Evolutionary conservation across 2,797 vertebrate species (phyloP), one percentile per base, ranked within the genome.

Genomic region (Manis javanica): DNA sequence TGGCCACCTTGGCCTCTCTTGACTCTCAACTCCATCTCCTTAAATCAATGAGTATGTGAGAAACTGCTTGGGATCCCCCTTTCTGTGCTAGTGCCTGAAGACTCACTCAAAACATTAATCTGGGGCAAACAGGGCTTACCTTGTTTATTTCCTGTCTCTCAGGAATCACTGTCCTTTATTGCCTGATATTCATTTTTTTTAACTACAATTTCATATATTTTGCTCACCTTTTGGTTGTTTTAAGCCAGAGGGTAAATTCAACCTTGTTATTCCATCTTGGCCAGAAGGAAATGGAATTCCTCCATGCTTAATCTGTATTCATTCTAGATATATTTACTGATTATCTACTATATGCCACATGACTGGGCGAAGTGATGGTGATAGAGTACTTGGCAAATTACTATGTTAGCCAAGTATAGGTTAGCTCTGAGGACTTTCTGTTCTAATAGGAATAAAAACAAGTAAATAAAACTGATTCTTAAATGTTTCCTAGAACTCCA

Each of bases 361-460:
- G 42, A 46, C 69, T 88, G 72, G 51, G 49, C 34, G 66, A n/a
- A 49, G 53, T 64, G 53, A 90, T 21, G 53, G 53, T 39, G 14
- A 64, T 8, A 68, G 3, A 82, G 21, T 53, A 69, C n/a, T 34
- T 11, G 46, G 46, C 46, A 46, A 46, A 46, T 11, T 46, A 46
- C 46, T 46, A 46, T 46, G 46, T 46, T 46, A 42, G n/a, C 24
- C 69, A 86, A 90, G 26, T 42, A 18, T 3, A 84, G 46, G 31
- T 61, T 84, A 24, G 49, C 29, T 74, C 55, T 4, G 82, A 90
- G 81, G 5, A 39, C 46, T 46, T 78, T 83, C 34, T 49, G 18
- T 85, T 75, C 61, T 77, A 92, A 82, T 8, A 51, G 69, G 82
- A 49, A 57, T 63, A 87, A 92, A 92, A 63, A 89, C n/a, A 26